Evolutionary conservation across 2,113 vertebrate species (phyloP), one percentile per base, ranked within the genome.

Genomic region (Silurus glanis): DNA sequence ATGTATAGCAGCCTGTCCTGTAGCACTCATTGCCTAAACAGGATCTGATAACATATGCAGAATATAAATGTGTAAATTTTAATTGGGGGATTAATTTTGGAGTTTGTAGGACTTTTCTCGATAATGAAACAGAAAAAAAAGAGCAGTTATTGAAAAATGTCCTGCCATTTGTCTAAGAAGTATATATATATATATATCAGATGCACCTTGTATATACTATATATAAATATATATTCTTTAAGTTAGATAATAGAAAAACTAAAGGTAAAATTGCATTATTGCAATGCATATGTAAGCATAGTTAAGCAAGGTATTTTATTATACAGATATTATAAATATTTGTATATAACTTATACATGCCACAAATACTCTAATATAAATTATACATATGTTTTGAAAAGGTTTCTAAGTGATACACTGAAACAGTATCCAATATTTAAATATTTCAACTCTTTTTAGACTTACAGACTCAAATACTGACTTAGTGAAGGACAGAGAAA

Each of bases 21-120:
- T 79, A 79, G 76, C 75, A 79, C 53, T 58, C 51, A 79, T 1
- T 56, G 53, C 23, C n/a, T 78, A 58, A 79, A 79, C 76, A 79
- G 37, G 76, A 79, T 79, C 58, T 58, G 76, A 55, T 58, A 59
- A 59, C 55, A 37, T 0, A n/a, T 10, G 6, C 74, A n/a, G 51
- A 55, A 25, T 23, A 21, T 19, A 59, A 80, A 80, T 59, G 55
- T 37, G 16, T 4, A 19, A 21, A 25, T 79, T 37, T 79, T 58
- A 37, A 79, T 59, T 58, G 25, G 58, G 28, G 12, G 23, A 76
- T 28, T n/a, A 51, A 51, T 9, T 9, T 51, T 23, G 10, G 4
- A 5, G 47, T 51, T 23, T 51, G 55, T 51, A 6, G 10, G 23
- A 21, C 37, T 79, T 55, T 7, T 37, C 10, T 14, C 51, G 0